Conservation (phyloP, 2,113 vertebrate genomes). For the Mus spicilegus region DNA sequence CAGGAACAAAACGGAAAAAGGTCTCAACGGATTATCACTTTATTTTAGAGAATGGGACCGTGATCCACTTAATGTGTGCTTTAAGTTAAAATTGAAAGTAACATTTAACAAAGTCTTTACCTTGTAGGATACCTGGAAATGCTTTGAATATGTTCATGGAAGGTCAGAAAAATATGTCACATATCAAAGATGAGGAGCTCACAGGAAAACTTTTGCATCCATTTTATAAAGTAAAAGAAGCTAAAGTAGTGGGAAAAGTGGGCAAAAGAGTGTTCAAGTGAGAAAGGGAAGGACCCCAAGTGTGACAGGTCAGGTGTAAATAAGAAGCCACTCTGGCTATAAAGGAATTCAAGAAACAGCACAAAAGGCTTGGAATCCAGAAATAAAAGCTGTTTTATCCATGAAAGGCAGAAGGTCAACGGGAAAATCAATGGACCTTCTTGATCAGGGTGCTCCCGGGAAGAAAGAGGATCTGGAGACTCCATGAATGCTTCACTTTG, state of each 20-base stretch:
- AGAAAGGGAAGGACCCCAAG: slow-evolving; percentile 65
- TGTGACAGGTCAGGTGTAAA: slow-evolving; percentile 80
- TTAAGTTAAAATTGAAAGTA: slow-evolving; percentile 70
- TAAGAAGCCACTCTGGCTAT: slow-evolving; percentile 69
- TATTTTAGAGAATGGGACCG: slow-evolving; percentile 56
- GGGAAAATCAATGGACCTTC: slow-evolving; percentile 66
- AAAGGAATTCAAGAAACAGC: slow-evolving; percentile 77
- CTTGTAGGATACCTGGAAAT: slow-evolving; percentile 58
- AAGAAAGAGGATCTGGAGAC: slow-evolving; percentile 73
- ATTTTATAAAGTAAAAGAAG: slow-evolving; percentile 70
- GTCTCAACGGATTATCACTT: slow-evolving; percentile 27
- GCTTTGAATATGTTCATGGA: slow-evolving; percentile 63
- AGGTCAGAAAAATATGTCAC: slow-evolving; percentile 64
- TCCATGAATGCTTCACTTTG: slow-evolving; percentile 78
- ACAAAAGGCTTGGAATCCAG: slow-evolving; percentile 71
- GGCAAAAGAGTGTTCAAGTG: slow-evolving; percentile 64
- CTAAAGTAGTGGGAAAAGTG: slow-evolving; percentile 23
- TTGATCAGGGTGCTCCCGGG: slow-evolving; percentile 70
- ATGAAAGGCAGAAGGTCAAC: slow-evolving; percentile 79
- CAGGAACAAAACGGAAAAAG: not conserved
- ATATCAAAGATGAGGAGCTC: slow-evolving; percentile 63
- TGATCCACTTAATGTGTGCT: slow-evolving; percentile 60
- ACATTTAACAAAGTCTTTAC: slow-evolving; percentile 56
- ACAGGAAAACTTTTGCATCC: slow-evolving; percentile 72
- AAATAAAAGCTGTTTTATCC: slow-evolving; percentile 80